Conservation (phyloP, 2,113 vertebrate genomes). For the Ia io region DNA sequence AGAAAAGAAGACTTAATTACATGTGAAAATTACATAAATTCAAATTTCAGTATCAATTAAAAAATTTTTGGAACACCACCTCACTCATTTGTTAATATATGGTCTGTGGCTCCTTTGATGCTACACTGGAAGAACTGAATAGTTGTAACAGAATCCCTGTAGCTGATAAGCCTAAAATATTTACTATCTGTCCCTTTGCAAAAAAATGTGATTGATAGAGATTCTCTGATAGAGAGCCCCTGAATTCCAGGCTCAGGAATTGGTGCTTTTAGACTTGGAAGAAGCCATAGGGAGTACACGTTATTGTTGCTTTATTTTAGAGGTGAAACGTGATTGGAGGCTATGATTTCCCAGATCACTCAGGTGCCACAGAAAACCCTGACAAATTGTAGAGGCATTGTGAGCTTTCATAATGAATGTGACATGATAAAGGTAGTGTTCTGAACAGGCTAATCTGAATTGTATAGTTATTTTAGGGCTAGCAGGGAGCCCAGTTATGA, state of each 20-base stretch:
- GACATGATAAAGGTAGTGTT: background rate
- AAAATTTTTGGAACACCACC: background rate
- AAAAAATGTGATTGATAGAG: background rate
- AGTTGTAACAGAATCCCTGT: background rate
- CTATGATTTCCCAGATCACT: background rate
- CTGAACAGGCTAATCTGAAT: background rate
- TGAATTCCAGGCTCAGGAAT: background rate
- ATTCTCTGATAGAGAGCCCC: background rate
- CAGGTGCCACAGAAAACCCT: background rate
- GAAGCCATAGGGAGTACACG: background rate
- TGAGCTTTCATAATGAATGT: background rate
- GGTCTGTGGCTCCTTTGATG: background rate
- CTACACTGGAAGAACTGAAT: background rate
- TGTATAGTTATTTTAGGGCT: background rate
- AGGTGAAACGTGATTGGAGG: background rate
- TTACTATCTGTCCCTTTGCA: background rate
- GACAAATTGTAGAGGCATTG: background rate
- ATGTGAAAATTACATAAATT: background rate
- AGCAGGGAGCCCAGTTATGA: background rate
- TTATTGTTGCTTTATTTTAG: background rate
- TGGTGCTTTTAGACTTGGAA: background rate
- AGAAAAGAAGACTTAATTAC: background rate
- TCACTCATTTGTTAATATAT: background rate
- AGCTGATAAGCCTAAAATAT: background rate
- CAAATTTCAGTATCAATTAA: background rate